These are phyloP conservation scores for Marmota flaviventris DNA, from an alignment of 2,113 vertebrate species.

Conservation along the genomic window DNA sequence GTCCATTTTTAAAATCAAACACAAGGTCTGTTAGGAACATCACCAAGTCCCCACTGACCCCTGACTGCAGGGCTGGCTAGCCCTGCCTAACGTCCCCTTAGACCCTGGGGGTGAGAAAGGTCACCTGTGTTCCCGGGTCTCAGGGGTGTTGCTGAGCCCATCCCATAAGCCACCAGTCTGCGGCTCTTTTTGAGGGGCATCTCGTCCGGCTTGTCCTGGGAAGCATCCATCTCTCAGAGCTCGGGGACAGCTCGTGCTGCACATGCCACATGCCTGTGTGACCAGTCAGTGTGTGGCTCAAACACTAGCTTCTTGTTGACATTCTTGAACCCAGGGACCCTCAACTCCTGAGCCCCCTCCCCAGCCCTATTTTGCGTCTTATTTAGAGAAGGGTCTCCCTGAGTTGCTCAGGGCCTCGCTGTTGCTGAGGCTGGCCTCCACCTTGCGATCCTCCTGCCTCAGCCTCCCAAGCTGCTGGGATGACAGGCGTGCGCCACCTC, in stretches of 20 bases:
- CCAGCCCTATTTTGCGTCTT: no score
- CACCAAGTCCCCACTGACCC: background rate
- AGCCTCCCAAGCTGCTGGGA: no score
- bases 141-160: background rate
- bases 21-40: background rate
- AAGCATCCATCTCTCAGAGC: background rate
- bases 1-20: conserved; percentile 12
- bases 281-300: background rate
- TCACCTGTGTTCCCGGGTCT: background rate
- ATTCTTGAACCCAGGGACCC: no score
- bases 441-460: no score
- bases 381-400: no score
- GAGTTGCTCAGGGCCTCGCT: no score
- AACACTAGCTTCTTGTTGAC: background rate
- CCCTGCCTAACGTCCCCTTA: background rate
- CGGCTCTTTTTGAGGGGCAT: background rate
- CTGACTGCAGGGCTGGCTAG: background rate
- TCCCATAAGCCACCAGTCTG: background rate
- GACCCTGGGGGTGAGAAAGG: background rate
- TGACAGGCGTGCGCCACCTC: no score
- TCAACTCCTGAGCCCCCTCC: no score
- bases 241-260: background rate
- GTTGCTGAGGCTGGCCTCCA: no score
- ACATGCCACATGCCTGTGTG: background rate
- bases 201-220: background rate